Evolutionary conservation across 2,888 invertebrate genomes (phyloP).

Genomic region (Endotricha flammealis): DNA sequence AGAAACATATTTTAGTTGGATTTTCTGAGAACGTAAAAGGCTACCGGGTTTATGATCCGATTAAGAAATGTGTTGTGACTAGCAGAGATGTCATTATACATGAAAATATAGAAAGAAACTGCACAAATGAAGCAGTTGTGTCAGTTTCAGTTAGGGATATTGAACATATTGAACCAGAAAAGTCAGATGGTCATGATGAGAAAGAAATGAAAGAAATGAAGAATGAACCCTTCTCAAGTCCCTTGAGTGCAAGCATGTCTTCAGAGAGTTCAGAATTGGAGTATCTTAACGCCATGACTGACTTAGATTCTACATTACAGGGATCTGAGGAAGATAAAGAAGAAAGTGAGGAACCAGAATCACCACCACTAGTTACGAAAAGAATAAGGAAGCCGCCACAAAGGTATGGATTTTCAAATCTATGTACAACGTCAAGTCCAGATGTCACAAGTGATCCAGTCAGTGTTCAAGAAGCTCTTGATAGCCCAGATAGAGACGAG

Average conservation of each 20-base stretch:
- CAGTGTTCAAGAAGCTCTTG: conserved; percentile 2
- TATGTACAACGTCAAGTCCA: not conserved
- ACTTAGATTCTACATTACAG: not conserved
- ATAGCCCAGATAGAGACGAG: not conserved
- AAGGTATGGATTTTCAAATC: not conserved
- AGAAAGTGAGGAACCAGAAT: no score
- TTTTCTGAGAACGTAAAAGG: conserved; percentile 20
- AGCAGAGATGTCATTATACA: conserved; percentile 19
- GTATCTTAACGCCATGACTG: not conserved
- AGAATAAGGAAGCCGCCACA: no score
- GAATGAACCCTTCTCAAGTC: no score
- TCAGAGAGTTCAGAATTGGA: no score
- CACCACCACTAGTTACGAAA: no score
- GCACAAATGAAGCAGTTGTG: no score
- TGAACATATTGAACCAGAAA: not conserved
- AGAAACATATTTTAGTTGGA: conserved; percentile 17
- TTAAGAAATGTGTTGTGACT: conserved; percentile 7
- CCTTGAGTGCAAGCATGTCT: no score
- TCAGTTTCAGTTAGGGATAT: no score
- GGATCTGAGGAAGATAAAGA: not conserved
- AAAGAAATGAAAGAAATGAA: no score
- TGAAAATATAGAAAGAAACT: conserved; percentile 7
- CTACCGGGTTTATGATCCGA: conserved; percentile 18
- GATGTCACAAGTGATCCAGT: not conserved
- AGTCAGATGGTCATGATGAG: no score